A percentile compares a stretch with the other conserved stretches of the same genome.
These are phyloP conservation scores for honey bee (Apis mellifera) DNA, from an alignment of 1,140 invertebrate species.

Conservation along the genomic window DNA sequence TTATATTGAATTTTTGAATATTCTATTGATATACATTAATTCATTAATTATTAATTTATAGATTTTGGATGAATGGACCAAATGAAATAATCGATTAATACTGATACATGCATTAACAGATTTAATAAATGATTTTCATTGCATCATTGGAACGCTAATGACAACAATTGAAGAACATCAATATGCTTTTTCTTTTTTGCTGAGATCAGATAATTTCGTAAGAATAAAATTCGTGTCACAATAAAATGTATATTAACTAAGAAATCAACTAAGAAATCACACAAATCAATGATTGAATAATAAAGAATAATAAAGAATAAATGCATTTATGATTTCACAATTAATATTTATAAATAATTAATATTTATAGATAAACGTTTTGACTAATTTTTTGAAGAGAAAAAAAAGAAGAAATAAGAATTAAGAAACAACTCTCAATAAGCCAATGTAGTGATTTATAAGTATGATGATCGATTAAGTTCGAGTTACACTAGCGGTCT, in stretches of 20 bases:
- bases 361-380: not conserved
- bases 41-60: no score
- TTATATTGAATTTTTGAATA: no score
- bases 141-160: not conserved
- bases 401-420: not conserved
- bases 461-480: constrained; percentile 27
- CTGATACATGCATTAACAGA: not conserved
- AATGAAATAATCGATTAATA: no score
- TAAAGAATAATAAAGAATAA: not conserved
- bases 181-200: not conserved
- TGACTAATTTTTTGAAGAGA: not conserved
- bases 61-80: no score
- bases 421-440: not conserved
- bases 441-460: not conserved
- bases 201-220: constrained; percentile 9
- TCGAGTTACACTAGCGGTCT: constrained; percentile 19
- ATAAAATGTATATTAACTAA: not conserved
- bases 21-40: no score
- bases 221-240: not conserved
- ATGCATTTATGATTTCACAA: not conserved
- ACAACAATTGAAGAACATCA: not conserved
- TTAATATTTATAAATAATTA: not conserved
- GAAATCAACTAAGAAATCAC: not conserved
- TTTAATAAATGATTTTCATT: not conserved
- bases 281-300: not conserved